phyloP scores from a whole-genome alignment of 2,888 invertebrate species.

The Polyommatus iphigenia region DNA sequence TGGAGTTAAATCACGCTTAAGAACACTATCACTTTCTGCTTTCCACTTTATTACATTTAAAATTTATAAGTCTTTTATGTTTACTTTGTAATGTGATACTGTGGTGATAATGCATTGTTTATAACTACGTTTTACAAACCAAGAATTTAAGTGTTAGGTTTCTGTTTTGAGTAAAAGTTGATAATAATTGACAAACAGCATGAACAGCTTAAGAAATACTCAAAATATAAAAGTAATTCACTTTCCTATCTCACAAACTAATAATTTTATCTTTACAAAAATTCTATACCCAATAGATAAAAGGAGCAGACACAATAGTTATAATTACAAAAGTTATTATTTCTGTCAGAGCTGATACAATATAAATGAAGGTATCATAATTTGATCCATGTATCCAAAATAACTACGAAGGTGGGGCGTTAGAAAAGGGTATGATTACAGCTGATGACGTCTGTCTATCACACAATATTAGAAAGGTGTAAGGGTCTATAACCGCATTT shows the following conservation, averaged over 20 bases:
- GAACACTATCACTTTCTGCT: neutral
- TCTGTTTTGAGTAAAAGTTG: neutral
- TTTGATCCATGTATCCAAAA: constrained; percentile 3
- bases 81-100: neutral
- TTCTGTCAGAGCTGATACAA: neutral
- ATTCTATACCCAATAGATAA: neutral
- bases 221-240: no score
- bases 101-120: neutral
- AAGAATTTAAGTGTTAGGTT: no score
- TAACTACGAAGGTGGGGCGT: neutral
- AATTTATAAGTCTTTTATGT: neutral
- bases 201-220: no score
- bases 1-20: neutral
- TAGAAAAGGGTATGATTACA: constrained; percentile 12
- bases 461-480: neutral
- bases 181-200: no score
- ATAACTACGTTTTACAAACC: neutral
- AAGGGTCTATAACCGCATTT: no score
- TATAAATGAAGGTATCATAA: constrained; percentile 17
- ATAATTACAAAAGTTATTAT: neutral
- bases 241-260: no score
- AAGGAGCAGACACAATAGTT: neutral
- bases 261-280: no score
- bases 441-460: neutral
- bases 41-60: constrained; percentile 1